Evolutionary conservation across 2,113 vertebrate species (phyloP).

Genomic region (Bombycilla garrulus): DNA sequence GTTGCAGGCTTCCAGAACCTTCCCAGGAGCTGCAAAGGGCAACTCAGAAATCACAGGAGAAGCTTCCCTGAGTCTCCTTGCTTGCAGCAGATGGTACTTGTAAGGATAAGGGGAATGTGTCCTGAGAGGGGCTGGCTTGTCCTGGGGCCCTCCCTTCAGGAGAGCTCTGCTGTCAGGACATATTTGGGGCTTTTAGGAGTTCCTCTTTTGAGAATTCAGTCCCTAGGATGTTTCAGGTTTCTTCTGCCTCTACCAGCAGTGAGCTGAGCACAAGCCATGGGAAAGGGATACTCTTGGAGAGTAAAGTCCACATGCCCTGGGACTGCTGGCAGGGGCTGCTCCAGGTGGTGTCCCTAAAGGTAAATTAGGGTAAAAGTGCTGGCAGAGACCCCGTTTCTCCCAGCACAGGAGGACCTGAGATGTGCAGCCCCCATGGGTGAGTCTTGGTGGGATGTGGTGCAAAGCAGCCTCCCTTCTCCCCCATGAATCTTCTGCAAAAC

Average conservation of each 20-base stretch:
- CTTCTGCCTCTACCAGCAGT: background rate
- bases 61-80: background rate
- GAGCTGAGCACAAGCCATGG: background rate
- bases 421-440: rapidly evolving
- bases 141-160: background rate
- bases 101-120: background rate
- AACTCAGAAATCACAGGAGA: background rate
- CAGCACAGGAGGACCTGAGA: background rate
- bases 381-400: background rate
- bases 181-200: background rate
- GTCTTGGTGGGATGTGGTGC: background rate
- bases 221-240: background rate
- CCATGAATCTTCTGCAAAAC: background rate
- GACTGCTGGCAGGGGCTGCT: background rate
- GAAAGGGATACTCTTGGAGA: background rate
- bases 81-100: background rate
- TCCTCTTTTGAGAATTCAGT: background rate
- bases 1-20: background rate
- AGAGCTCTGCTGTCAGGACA: background rate
- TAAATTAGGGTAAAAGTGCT: background rate
- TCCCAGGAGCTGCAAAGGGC: background rate
- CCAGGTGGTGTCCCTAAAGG: background rate
- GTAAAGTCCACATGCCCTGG: background rate
- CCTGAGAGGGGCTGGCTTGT: background rate
- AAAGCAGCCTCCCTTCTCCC: background rate